Conservation (phyloP, 2,113 vertebrate species). For the Rynchops niger region DNA sequence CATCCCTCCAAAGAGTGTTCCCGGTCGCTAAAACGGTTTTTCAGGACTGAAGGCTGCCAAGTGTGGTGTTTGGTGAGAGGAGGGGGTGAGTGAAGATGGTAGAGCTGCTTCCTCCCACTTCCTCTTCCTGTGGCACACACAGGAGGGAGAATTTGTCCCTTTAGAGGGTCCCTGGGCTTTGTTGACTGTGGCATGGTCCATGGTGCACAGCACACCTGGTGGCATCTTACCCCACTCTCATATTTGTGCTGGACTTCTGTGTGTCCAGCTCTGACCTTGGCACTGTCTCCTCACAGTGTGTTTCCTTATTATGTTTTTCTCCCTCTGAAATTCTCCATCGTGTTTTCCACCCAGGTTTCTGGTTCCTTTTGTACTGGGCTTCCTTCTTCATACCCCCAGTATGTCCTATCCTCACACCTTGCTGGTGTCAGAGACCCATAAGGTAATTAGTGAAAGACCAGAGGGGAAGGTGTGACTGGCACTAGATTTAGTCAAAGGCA, state of each 20-base stretch:
- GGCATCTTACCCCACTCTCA: not conserved
- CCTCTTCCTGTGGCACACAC: not conserved
- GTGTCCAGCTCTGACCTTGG: not conserved
- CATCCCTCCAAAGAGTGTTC: not conserved
- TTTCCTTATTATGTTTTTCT: not conserved
- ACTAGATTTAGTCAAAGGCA: not conserved
- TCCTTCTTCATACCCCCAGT: not conserved
- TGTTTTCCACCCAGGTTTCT: not conserved
- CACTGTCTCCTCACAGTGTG: not conserved
- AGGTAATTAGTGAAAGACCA: not conserved
- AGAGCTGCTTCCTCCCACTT: not conserved
- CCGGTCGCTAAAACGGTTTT: not conserved
- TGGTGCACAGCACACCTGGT: not conserved
- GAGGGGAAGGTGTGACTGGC: not conserved
- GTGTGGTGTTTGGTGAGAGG: not conserved
- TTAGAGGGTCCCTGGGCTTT: not conserved
- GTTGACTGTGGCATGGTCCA: not conserved
- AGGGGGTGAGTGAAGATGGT: rapidly evolving
- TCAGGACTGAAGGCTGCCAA: not conserved
- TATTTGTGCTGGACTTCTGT: not conserved
- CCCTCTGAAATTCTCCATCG: not conserved
- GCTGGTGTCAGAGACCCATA: not conserved
- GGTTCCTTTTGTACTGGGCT: not conserved
- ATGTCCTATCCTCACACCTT: not conserved
- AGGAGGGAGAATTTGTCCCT: not conserved